Evolutionary conservation across 1,140 invertebrate species (phyloP).

Genomic region (Hyphantria cunea): DNA sequence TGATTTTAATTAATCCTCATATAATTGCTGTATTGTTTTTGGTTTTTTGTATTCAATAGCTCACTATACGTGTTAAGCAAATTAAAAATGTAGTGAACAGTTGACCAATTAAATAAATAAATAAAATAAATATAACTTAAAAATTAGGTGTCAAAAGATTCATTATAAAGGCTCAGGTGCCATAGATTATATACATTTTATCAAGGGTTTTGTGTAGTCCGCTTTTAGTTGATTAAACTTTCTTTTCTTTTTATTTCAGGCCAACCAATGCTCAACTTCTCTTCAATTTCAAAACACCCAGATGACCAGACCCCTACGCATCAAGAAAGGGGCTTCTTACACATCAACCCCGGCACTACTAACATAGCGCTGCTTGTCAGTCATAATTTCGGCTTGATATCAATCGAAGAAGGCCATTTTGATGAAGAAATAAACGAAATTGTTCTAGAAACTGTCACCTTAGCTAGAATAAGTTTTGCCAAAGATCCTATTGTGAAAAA

Average conservation of each 20-base stretch:
- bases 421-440: constrained; percentile 64
- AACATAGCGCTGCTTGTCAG: constrained; percentile 83
- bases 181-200: too few species aligned
- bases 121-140: too few species aligned
- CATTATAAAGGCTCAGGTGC: too few species aligned
- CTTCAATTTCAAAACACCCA: constrained; percentile 81
- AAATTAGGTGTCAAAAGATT: too few species aligned
- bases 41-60: too few species aligned
- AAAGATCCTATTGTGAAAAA: constrained; percentile 81
- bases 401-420: constrained; percentile 82
- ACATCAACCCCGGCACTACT: constrained; percentile 83
- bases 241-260: constrained; percentile 64
- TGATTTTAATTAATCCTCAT: too few species aligned
- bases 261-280: constrained; percentile 85
- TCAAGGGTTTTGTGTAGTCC: too few species aligned
- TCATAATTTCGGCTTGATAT: constrained; percentile 85
- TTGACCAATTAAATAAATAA: too few species aligned
- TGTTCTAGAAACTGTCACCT: constrained; percentile 71
- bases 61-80: too few species aligned
- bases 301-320: constrained; percentile 84
- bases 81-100: too few species aligned
- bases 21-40: too few species aligned
- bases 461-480: constrained; percentile 80
- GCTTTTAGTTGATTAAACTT: too few species aligned
- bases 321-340: constrained; percentile 85